These are phyloP conservation scores for Malurus elegans DNA, from an alignment of 2,113 vertebrate genomes.

Conservation along the genomic window DNA sequence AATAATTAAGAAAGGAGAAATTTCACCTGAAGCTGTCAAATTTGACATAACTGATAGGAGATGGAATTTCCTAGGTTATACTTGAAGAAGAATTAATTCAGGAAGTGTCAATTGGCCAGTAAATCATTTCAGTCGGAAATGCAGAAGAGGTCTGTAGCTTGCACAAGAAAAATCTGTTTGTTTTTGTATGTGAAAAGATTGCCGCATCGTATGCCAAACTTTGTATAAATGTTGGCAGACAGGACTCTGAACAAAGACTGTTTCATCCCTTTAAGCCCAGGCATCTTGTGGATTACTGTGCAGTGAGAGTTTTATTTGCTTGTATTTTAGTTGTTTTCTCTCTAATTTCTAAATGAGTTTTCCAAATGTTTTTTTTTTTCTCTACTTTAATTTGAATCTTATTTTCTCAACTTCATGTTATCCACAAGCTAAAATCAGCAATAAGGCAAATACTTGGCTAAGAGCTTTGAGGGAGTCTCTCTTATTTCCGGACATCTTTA, in stretches of 20 bases:
- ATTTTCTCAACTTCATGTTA: background rate
- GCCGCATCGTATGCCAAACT: background rate
- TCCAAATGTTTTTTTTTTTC: background rate
- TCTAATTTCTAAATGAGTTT: background rate
- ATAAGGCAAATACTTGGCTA: background rate
- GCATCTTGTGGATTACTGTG: background rate
- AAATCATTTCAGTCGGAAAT: conserved; percentile 40
- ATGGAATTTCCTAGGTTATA: conserved; percentile 52
- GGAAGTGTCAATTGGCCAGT: conserved; percentile 33
- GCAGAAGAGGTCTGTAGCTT: conserved; percentile 4
- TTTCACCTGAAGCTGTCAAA: conserved; percentile 52
- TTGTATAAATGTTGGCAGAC: conserved; percentile 8
- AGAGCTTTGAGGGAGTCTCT: background rate
- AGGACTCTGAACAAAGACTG: background rate
- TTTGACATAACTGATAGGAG: conserved; percentile 23
- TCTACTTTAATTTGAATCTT: background rate
- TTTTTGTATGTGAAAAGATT: conserved; percentile 18
- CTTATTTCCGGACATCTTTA: background rate
- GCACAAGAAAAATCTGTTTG: conserved; percentile 32
- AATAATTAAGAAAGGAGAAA: conserved; percentile 58
- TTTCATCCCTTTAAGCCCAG: conserved; percentile 2
- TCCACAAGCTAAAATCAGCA: background rate
- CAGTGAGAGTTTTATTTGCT: background rate
- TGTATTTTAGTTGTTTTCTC: background rate
- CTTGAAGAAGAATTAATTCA: conserved; percentile 43